Evolutionary conservation across 2,797 vertebrate genomes (phyloP), one percentile per base, ranked within the genome.

Genomic region (Fistularia commersonii): DNA sequence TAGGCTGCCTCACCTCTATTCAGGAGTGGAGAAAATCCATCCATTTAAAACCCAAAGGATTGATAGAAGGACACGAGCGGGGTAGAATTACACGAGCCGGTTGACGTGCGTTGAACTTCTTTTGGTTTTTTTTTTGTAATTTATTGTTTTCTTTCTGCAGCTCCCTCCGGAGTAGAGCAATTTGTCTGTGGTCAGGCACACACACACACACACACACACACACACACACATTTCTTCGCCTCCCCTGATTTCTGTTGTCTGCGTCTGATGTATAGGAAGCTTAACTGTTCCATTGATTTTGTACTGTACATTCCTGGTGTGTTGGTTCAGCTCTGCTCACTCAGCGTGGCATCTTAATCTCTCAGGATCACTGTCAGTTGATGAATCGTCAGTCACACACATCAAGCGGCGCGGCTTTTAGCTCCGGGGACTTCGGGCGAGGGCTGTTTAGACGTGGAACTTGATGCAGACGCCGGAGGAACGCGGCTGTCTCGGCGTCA

Each of bases 201-300:
- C 23, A 54, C 39, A 48, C 35, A 35, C 46, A 41, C 47, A 42
- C 48, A 43, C 38, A 61, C 15, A 49, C 1, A 48, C 32, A 43
- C 3, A 43, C 36, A 53, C 12, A 54, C 36, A 36, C 62, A 53
- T 46, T 34, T 9, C 11, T 3, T 36, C 51, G 23, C 13, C 57
- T 59, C 58, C 61, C 61, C 65, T 59, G 50, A 64, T 60, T 59
- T 59, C 46, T 66, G 55, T 39, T 50, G 51, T 48, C 33, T 37
- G 13, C 8, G 10, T 50, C 65, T 80, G 78, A 78, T 75, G 49
- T 74, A 81, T 72, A 55, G 63, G 71, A 72, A 64, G 73, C 76
- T 74, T 74, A 74, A 66, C 54, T 65, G 52, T 74, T 64, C 50
- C 76, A 75, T 77, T 77, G 76, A 77, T 78, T 79, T 69, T 61